Evolutionary conservation across 2,888 invertebrate species (phyloP).

Genomic region (Physocephala rufipes): DNA sequence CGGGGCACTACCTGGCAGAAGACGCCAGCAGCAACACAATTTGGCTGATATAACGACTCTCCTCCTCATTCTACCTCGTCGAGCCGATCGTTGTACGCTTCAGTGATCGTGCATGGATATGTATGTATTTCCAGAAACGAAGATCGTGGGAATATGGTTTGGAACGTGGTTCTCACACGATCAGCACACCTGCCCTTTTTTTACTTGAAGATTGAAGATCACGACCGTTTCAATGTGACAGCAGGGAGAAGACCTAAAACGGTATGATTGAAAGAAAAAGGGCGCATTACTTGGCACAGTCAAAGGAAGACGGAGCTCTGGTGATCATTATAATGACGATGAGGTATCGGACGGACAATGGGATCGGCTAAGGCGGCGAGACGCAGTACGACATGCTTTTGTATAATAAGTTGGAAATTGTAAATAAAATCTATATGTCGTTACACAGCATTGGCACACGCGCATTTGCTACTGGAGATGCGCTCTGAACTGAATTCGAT

Average conservation of each 20-base stretch:
- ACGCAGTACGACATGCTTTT: slow-evolving; percentile 27
- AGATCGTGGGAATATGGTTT: slow-evolving; percentile 67
- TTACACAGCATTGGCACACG: slow-evolving; percentile 65
- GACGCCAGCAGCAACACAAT: slow-evolving; percentile 15
- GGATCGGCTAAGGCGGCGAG: background rate
- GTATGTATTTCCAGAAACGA: slow-evolving; percentile 59
- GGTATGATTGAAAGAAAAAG: background rate
- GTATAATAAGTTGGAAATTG: slow-evolving; percentile 25
- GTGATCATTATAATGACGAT: slow-evolving; percentile 62
- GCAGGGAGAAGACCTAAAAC: background rate
- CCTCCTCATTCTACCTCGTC: background rate
- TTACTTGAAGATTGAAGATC: slow-evolving; percentile 63
- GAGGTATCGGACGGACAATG: slow-evolving; percentile 47
- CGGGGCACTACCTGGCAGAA: slow-evolving; percentile 5
- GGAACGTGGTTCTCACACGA: slow-evolving; percentile 67
- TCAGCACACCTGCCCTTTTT: slow-evolving; percentile 67
- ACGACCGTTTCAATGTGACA: slow-evolving; percentile 55
- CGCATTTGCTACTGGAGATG: slow-evolving; percentile 61
- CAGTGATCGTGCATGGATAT: background rate
- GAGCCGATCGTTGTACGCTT: background rate
- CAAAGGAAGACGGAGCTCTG: slow-evolving; percentile 49
- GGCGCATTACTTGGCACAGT: slow-evolving; percentile 13
- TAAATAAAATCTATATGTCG: slow-evolving; percentile 47
- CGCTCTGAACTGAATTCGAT: slow-evolving; percentile 41
- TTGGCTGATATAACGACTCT: slow-evolving; percentile 14